Conservation (phyloP, 64 coral and sea anemone genomes). For the Stichodactyla mertensii region DNA sequence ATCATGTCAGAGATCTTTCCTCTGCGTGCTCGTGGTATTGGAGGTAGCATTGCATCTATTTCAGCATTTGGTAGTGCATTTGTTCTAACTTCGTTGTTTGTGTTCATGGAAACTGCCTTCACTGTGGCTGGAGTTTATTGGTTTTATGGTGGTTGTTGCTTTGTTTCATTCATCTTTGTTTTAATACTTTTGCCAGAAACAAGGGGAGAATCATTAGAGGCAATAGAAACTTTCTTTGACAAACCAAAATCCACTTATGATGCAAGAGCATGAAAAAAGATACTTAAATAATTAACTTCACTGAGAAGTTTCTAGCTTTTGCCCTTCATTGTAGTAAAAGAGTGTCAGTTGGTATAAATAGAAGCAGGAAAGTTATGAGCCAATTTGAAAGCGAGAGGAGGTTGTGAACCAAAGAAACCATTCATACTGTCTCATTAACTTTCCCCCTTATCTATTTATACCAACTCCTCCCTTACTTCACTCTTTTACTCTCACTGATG, state of each 20-base stretch:
- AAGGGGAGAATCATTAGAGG: conserved; percentile 67
- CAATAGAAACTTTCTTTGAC: conserved; percentile 73
- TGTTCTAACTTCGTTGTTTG: conserved; percentile 49
- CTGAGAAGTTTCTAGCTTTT: not conserved
- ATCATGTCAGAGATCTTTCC: conserved; percentile 87
- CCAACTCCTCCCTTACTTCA: too few species aligned
- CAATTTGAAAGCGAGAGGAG: too few species aligned
- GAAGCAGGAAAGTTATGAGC: too few species aligned
- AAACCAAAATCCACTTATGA: not conserved
- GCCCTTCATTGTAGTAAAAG: too few species aligned
- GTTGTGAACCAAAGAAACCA: too few species aligned
- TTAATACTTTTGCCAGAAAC: conserved; percentile 66
- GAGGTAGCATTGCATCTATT: conserved; percentile 54
- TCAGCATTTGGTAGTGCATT: conserved; percentile 52
- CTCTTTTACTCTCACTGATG: too few species aligned
- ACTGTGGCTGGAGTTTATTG: conserved; percentile 65
- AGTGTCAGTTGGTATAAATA: too few species aligned
- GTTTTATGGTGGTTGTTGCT: conserved; percentile 66
- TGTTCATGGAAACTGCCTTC: conserved; percentile 31
- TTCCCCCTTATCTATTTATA: too few species aligned
- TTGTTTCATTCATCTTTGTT: conserved; percentile 72
- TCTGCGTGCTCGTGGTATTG: conserved; percentile 41
- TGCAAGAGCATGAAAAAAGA: conserved; percentile 18
- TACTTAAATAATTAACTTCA: not conserved
- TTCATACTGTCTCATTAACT: too few species aligned